Conservation (phyloP, 2,113 vertebrate species). For the Uria aalge region DNA sequence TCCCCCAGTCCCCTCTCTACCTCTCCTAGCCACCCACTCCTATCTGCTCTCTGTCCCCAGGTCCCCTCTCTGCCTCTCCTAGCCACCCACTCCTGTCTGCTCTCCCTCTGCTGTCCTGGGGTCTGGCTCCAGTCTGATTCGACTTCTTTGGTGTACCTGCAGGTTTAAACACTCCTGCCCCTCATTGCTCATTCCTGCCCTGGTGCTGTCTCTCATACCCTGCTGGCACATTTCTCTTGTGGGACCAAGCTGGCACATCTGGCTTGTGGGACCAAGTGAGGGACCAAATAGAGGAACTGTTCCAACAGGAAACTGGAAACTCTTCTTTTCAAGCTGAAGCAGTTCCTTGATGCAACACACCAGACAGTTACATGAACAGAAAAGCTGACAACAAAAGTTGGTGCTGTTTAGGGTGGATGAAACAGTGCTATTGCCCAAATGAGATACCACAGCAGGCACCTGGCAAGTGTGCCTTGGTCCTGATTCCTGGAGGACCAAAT, state of each 20-base stretch:
- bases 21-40: background rate
- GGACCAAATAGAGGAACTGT: background rate
- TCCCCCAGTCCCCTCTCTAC: no score
- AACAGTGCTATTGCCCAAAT: background rate
- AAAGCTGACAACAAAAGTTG: background rate
- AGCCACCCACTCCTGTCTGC: background rate
- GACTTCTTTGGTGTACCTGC: background rate
- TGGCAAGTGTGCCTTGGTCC: background rate
- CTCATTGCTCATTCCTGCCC: background rate
- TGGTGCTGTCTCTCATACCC: background rate
- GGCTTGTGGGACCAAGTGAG: background rate
- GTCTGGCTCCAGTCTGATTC: fast-evolving
- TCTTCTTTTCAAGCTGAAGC: background rate
- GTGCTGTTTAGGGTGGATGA: background rate
- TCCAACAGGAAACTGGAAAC: background rate
- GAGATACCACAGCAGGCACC: background rate
- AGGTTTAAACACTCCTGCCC: background rate
- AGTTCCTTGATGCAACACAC: background rate
- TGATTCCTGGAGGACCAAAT: background rate
- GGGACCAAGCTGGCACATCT: background rate
- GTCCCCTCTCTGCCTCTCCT: no score
- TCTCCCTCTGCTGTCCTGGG: background rate
- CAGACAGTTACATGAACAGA: background rate
- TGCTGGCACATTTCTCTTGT: background rate
- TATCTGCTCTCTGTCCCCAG: background rate